Evolutionary conservation across 2,888 invertebrate species (phyloP), one percentile per base, ranked within the genome.

Genomic region (Pachydiplax longipennis): DNA sequence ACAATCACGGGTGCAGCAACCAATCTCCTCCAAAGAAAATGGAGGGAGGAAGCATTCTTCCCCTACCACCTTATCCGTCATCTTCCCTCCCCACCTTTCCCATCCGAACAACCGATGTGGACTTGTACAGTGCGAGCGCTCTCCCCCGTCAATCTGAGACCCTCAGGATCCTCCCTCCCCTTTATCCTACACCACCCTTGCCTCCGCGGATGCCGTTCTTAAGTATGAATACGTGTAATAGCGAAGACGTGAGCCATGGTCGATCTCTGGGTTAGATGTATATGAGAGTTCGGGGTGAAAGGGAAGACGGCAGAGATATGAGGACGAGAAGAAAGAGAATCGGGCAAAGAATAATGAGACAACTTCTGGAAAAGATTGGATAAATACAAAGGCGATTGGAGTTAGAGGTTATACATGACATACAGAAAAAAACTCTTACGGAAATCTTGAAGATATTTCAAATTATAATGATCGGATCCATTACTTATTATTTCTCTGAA

Each of bases 1-100:
- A 82, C 82, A n/a, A 82, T 44, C 82, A 44, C 44, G 82, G 82
- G 82, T 82, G 82, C 82, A 82, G 82, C 82, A 82, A 44, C 44
- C 44, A 44, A 44, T 44, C 44, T 82, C 48, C 25, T 4, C 22
- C 44, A n/a, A 44, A 44, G 40, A 44, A 25, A 82, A 48, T 82
- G 25, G 48, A 48, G 82, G 82, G 25, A 48, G 82, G 44, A 48
- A n/a, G 40, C 82, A 25, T 82, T 18, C 82, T 44, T 25, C 44
- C 40, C 81, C 81, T 44, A 25, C 81, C n/a, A 40, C n/a, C 81
- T 81, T 44, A 40, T n/a, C 44, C 81, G 44, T 81, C 40, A 25
- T 44, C 44, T 44, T 81, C 81, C 48, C 22, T 18, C 44, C n/a
- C 81, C 22, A 37, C 40, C 40, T 22, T 22, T 37, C 73, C 73